phyloP scores from a whole-genome alignment of 2,797 vertebrate species.

The Premnoplex brunnescens region DNA sequence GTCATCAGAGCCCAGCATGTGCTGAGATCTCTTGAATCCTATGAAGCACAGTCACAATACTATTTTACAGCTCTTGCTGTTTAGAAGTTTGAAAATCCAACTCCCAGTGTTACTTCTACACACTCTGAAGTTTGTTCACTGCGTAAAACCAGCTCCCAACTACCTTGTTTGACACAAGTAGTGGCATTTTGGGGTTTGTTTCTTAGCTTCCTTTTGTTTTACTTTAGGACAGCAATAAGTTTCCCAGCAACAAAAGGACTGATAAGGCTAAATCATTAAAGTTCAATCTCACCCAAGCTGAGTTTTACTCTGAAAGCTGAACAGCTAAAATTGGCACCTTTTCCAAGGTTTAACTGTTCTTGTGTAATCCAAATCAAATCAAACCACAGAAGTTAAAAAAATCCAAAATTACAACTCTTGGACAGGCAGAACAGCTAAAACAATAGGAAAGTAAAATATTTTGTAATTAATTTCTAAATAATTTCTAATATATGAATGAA shows the following conservation, averaged over 20 bases:
- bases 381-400: neutral
- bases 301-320: neutral
- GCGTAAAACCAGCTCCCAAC: neutral
- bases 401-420: neutral
- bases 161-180: neutral
- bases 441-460: neutral
- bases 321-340: neutral
- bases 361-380: neutral
- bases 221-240: neutral
- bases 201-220: neutral
- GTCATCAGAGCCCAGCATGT: neutral
- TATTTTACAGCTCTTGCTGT: neutral
- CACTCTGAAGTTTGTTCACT: neutral
- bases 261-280: neutral
- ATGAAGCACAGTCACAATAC: neutral
- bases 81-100: neutral
- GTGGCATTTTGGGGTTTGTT: neutral
- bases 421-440: neutral
- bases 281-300: neutral
- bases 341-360: neutral
- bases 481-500: neutral
- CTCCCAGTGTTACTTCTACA: neutral
- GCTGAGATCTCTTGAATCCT: neutral
- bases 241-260: neutral
- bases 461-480: neutral